phyloP scores from a whole-genome alignment of 2,888 invertebrate genomes.

The Venustoraphidia nigricollis region DNA sequence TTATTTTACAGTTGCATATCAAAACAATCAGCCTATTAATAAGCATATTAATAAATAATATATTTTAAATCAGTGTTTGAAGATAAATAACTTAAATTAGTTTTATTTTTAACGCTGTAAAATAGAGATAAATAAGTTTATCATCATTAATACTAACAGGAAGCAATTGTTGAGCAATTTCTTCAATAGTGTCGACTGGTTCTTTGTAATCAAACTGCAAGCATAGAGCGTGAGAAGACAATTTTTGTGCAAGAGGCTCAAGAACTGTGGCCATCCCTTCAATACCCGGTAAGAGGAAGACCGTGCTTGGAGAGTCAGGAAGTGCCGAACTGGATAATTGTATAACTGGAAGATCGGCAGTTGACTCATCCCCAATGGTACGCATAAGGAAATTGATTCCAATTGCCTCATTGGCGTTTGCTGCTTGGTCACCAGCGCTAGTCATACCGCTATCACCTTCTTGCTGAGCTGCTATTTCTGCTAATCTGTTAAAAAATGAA shows the following conservation, averaged over 20 bases:
- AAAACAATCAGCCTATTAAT: no score
- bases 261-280: constrained; percentile 44
- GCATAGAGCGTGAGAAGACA: constrained; percentile 35
- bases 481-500: constrained; percentile 16
- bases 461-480: constrained; percentile 17
- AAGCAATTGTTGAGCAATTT: constrained; percentile 34
- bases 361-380: constrained; percentile 42
- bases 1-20: no score
- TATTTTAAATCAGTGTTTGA: no score
- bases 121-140: background rate
- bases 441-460: background rate
- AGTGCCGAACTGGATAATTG: constrained; percentile 25
- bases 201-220: constrained; percentile 35
- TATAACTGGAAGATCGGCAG: constrained; percentile 34
- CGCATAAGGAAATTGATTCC: constrained; percentile 39
- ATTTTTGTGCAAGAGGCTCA: constrained; percentile 32
- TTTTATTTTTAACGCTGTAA: background rate
- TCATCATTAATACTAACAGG: constrained; percentile 32
- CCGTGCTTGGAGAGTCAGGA: constrained; percentile 19
- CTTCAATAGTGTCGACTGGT: constrained; percentile 27
- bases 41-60: no score
- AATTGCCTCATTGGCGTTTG: constrained; percentile 14
- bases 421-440: background rate
- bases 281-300: constrained; percentile 49
- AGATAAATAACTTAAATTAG: no score